Evolutionary conservation across 2,888 invertebrate species (phyloP).

Genomic region (Tupiocoris notatus): DNA sequence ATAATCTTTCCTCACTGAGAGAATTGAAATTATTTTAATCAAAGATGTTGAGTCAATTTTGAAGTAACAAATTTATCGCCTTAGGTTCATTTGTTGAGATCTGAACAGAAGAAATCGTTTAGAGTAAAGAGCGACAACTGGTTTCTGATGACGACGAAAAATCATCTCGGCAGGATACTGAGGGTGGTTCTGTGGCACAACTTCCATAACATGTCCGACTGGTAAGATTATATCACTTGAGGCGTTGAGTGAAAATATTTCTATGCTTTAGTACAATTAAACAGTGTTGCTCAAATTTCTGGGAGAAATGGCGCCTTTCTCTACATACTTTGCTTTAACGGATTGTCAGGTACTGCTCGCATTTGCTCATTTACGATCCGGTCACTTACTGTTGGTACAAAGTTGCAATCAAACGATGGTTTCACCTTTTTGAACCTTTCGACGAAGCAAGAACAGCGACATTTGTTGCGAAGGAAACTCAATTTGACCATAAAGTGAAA

Average conservation of each 20-base stretch:
- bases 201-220: neutral
- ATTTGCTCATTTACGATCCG: neutral
- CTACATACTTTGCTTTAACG: no score
- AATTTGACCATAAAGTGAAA: neutral
- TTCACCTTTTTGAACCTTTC: neutral
- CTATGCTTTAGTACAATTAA: no score
- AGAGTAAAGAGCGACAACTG: neutral
- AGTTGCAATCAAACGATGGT: neutral
- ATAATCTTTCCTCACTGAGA: no score
- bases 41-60: no score
- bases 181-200: neutral
- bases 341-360: neutral
- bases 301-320: no score
- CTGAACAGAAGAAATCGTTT: no score
- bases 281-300: no score
- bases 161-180: neutral
- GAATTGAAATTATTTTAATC: no score
- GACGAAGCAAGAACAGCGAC: neutral
- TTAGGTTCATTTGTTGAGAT: neutral
- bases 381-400: neutral
- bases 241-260: no score
- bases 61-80: no score
- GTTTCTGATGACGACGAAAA: neutral
- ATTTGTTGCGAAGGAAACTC: neutral
- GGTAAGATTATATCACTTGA: no score